phyloP scores from a whole-genome alignment of 2,888 invertebrate genomes.

The Trilocha varians region DNA sequence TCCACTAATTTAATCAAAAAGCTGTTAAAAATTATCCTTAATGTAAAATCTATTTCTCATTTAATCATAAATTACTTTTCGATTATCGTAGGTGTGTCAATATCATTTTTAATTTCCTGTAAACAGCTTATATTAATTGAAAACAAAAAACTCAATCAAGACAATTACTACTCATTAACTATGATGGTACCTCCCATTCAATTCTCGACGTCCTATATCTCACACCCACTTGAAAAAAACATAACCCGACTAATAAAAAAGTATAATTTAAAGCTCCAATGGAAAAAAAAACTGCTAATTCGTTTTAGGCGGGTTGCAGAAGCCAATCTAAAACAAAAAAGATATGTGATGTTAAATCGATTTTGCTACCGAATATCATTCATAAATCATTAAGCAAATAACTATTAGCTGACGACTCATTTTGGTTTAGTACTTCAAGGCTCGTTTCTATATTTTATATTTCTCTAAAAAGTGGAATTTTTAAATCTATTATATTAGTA shows the following conservation, averaged over 20 bases:
- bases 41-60: no score
- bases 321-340: slow-evolving; percentile 52
- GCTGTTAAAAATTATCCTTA: no score
- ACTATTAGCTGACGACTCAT: slow-evolving; percentile 69
- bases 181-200: slow-evolving; percentile 44
- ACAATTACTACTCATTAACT: slow-evolving; percentile 29
- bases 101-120: not conserved
- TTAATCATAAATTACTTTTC: not conserved
- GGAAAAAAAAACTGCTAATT: slow-evolving; percentile 11
- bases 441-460: no score
- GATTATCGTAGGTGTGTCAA: not conserved
- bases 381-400: slow-evolving; percentile 72
- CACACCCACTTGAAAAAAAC: slow-evolving; percentile 44
- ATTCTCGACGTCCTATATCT: slow-evolving; percentile 44
- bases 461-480: no score
- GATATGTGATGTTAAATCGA: slow-evolving; percentile 42
- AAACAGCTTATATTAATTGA: slow-evolving; percentile 20
- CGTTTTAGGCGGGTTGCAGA: slow-evolving; percentile 31
- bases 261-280: slow-evolving; percentile 8
- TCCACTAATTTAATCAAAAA: no score
- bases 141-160: slow-evolving; percentile 43
- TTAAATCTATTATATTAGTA: no score
- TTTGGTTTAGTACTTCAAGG: slow-evolving; percentile 71
- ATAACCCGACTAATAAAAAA: slow-evolving; percentile 44
- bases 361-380: slow-evolving; percentile 63